These are phyloP conservation scores for Amniataba percoides DNA, from an alignment of 2,797 vertebrate species.

Conservation along the genomic window DNA sequence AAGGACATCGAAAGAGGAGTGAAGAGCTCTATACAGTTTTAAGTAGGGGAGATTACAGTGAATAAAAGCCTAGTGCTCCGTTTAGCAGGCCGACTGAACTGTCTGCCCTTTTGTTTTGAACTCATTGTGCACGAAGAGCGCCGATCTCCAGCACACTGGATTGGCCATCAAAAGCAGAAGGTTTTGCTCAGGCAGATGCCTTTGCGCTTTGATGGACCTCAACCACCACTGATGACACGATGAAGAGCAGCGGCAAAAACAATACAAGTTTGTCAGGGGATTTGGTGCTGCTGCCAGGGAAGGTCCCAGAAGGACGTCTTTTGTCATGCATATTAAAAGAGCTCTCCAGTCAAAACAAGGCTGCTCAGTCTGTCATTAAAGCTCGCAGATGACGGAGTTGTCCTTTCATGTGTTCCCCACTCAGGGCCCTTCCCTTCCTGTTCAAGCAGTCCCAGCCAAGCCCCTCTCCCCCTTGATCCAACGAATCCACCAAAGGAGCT, in stretches of 20 bases:
- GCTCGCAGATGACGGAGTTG: constrained; percentile 76
- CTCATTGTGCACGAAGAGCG: constrained; percentile 40
- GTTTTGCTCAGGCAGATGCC: constrained; percentile 40
- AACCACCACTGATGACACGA: constrained; percentile 39
- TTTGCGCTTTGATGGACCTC: constrained; percentile 42
- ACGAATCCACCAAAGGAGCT: constrained; percentile 39
- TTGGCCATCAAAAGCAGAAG: constrained; percentile 34
- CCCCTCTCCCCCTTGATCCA: constrained; percentile 43
- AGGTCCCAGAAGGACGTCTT: constrained; percentile 71
- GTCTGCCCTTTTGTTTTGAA: constrained; percentile 54
- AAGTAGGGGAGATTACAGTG: constrained; percentile 44
- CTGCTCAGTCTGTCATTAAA: constrained; percentile 80
- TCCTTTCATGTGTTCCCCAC: constrained; percentile 81
- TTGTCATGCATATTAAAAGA: constrained; percentile 85
- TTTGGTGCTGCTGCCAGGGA: constrained; percentile 51
- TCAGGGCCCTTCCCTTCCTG: constrained; percentile 80
- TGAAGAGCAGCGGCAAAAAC: constrained; percentile 39
- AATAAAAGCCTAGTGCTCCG: constrained; percentile 45
- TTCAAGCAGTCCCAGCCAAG: constrained; percentile 55
- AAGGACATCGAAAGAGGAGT: constrained; percentile 39
- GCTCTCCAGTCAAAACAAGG: constrained; percentile 84
- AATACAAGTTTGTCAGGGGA: constrained; percentile 56
- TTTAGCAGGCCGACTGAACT: constrained; percentile 51
- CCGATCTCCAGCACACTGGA: constrained; percentile 35
- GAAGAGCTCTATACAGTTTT: constrained; percentile 38